phyloP scores from a whole-genome alignment of 2,113 vertebrate genomes.

The Crotophaga sulcirostris region DNA sequence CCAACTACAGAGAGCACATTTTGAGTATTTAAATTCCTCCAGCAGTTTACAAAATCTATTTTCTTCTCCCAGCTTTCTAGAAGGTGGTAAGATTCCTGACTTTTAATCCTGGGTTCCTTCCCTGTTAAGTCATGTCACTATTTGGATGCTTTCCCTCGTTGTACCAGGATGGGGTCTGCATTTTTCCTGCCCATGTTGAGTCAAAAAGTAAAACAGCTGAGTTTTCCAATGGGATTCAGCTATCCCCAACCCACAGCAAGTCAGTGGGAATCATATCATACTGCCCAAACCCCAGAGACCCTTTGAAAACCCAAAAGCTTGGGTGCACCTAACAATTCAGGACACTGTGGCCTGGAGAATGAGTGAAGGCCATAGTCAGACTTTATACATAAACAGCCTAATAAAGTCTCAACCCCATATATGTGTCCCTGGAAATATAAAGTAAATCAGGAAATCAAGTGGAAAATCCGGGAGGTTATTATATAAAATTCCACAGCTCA shows the following conservation, averaged over 20 bases:
- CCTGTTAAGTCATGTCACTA: not conserved
- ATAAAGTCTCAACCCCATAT: not conserved
- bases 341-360: not conserved
- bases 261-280: not conserved
- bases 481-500: conserved; percentile 26
- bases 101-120: not conserved
- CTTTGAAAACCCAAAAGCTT: not conserved
- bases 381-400: not conserved
- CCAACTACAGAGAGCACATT: not conserved
- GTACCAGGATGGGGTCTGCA: accelerated
- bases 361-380: not conserved
- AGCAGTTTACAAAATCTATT: not conserved
- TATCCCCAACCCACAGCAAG: not conserved
- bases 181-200: not conserved
- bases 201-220: not conserved
- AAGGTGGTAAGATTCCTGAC: accelerated
- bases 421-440: not conserved
- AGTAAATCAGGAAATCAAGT: conserved; percentile 45
- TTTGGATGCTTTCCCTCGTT: not conserved
- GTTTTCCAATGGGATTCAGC: not conserved
- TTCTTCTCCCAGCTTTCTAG: not conserved
- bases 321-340: not conserved
- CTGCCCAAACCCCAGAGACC: not conserved
- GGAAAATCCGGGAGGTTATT: conserved; percentile 43
- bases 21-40: not conserved